These are phyloP conservation scores for Crocodylus rhombifer DNA, from an alignment of 2,797 vertebrate genomes.

Conservation along the genomic window DNA sequence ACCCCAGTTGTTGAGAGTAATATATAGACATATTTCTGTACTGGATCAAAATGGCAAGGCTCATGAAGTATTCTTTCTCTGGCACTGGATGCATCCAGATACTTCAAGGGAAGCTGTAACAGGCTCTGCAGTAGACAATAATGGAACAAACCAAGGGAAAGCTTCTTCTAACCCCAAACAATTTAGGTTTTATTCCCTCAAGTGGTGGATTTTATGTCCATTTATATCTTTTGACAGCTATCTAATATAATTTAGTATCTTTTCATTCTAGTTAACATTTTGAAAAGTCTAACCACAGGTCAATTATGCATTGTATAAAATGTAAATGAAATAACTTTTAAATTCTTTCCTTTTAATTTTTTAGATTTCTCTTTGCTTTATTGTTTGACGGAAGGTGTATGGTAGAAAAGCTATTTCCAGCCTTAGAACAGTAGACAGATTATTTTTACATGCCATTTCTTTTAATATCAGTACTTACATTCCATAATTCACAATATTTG, in stretches of 20 bases:
- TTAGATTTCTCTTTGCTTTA: not conserved
- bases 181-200: not conserved
- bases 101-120: not conserved
- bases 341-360: not conserved
- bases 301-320: not conserved
- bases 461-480: not conserved
- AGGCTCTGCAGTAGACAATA: not conserved
- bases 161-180: not conserved
- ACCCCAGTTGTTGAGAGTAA: not conserved
- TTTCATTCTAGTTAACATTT: not conserved
- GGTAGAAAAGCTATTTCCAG: not conserved
- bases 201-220: not conserved
- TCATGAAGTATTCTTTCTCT: not conserved
- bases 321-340: not conserved
- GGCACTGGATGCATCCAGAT: not conserved
- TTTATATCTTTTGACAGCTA: not conserved
- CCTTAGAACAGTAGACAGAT: rapidly evolving
- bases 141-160: not conserved
- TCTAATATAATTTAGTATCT: not conserved
- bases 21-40: not conserved
- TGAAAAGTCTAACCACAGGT: not conserved
- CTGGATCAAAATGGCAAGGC: not conserved
- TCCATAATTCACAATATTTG: not conserved
- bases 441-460: not conserved
- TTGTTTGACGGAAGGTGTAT: not conserved